Evolutionary conservation across 2,113 vertebrate genomes (phyloP).

Genomic region (Dendrocopos noguchii): DNA sequence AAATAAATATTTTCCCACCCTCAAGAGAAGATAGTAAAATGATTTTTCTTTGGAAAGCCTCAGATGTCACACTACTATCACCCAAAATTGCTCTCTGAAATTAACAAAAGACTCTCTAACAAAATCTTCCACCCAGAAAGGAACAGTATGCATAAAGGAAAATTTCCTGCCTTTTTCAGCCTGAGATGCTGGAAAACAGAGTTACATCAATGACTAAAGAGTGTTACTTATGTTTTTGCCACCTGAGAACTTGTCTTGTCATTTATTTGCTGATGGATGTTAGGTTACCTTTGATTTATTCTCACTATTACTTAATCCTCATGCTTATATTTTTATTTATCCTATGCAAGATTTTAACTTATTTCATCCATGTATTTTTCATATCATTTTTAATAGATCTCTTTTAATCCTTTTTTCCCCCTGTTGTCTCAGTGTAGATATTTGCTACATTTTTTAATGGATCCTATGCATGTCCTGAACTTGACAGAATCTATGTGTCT

Average conservation of each 20-base stretch:
- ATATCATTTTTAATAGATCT: background rate
- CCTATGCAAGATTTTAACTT: background rate
- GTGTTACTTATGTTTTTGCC: background rate
- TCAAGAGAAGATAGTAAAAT: background rate
- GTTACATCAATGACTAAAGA: background rate
- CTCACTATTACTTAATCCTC: background rate
- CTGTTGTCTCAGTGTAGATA: background rate
- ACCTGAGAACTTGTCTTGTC: background rate
- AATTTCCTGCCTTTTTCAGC: background rate
- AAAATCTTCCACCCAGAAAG: background rate
- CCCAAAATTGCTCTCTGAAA: background rate
- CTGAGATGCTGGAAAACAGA: background rate
- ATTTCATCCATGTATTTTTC: background rate
- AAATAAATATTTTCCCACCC: background rate
- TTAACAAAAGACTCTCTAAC: background rate
- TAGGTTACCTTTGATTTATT: background rate
- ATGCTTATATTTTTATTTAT: background rate
- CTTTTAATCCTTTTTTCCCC: background rate
- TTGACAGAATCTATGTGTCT: background rate
- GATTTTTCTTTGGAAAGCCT: background rate
- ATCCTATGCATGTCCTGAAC: background rate
- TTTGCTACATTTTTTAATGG: background rate
- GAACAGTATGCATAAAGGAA: background rate
- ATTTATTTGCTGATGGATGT: background rate
- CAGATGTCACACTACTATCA: background rate